Evolutionary conservation across 2,888 invertebrate species (phyloP), one percentile per base, ranked within the genome.

Genomic region (Xanthorhoe spadicearia): DNA sequence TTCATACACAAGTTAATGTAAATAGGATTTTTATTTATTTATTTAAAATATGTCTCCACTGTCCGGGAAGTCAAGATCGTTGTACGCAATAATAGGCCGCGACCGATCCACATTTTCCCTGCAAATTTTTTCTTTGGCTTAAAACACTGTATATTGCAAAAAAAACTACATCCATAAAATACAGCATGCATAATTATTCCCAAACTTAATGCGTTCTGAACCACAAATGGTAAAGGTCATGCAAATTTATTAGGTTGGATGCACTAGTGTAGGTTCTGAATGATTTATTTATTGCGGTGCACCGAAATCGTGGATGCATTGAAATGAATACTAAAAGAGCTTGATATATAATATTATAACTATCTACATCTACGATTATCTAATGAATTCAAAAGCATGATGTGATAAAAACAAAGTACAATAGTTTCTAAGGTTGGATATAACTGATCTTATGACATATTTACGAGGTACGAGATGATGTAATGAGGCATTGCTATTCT

Each of bases 21-120:
- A n/a, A n/a, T n/a, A n/a, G n/a, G n/a, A n/a, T n/a, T n/a, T n/a
- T n/a, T n/a, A n/a, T n/a, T n/a, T n/a, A n/a, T n/a, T n/a, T n/a
- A n/a, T n/a, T n/a, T 94, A 96, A 90, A 97, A 96, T 88, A 96
- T 94, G 88, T 97, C 97, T 86, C 95, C 94, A 93, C 93, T 95
- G 87, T 97, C 97, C 92, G 97, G 97, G 89, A 97, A 97, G 94
- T 98, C 97, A 94, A 98, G 95, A 94, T 98, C 98, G 94, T 97
- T 96, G 95, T 98, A 98, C 89, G 96, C 96, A 90, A 97, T 94
- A 88, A 97, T 94, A 89, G 96, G 95, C 90, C 97, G 95, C 89
- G 95, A 94, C 80, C 95, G 94, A 87, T 95, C 95, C 94, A 94
- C 92, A 88, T 94, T 94, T 86, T 94, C 91, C 94, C 95, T 95